phyloP scores from a whole-genome alignment of 2,888 invertebrate genomes.

The Alentia gelatinosa region DNA sequence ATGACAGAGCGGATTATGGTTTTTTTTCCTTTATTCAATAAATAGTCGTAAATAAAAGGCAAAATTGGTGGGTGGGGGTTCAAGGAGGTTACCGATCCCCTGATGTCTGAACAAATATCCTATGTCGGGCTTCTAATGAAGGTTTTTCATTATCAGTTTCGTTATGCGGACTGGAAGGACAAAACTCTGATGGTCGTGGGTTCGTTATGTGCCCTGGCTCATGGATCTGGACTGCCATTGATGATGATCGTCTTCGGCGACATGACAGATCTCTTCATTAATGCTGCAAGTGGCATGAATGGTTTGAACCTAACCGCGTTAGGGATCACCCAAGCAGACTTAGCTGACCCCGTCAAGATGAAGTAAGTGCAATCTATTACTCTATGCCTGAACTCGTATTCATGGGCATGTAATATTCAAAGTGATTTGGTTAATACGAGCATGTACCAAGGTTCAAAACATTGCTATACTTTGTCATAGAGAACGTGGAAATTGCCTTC shows the following conservation, averaged over 20 bases:
- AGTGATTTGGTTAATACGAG: no score
- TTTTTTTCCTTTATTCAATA: not conserved
- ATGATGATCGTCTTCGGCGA: constrained; percentile 54
- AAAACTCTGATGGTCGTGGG: not conserved
- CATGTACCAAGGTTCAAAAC: no score
- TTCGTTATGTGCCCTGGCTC: not conserved
- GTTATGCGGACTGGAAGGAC: not conserved
- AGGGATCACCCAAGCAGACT: not conserved
- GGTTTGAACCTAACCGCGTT: not conserved
- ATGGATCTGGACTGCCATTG: constrained; percentile 19
- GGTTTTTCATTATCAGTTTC: not conserved
- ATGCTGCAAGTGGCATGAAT: not conserved
- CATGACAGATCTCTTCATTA: constrained; percentile 49
- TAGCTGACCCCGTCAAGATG: not conserved
- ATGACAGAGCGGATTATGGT: no score
- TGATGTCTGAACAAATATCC: no score
- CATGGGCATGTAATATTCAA: no score
- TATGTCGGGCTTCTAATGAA: not conserved
- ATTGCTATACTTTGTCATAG: no score
- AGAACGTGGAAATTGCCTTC: no score
- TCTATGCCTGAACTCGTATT: no score
- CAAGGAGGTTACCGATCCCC: no score
- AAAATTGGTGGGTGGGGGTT: no score
- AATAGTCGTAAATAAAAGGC: no score
- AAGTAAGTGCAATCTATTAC: no score